Conservation (phyloP, 2,797 vertebrate species). For the Mus minutoides region DNA sequence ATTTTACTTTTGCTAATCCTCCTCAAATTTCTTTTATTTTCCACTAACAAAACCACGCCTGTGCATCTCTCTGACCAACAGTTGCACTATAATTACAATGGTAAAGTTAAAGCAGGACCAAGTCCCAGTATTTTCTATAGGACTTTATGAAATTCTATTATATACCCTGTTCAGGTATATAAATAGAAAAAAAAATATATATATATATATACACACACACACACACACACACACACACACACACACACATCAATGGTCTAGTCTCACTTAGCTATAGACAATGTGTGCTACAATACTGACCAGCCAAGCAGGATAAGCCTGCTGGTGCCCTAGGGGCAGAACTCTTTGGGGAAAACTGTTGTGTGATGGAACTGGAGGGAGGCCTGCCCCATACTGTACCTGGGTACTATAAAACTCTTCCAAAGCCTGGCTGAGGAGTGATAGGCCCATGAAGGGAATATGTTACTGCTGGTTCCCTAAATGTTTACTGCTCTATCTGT, state of each 20-base stretch:
- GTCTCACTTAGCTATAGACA: background rate
- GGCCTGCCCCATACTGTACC: background rate
- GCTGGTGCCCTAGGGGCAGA: background rate
- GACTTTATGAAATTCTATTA: constrained; percentile 44
- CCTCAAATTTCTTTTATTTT: constrained; percentile 6
- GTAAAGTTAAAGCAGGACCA: background rate
- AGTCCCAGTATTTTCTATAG: background rate
- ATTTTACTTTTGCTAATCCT: constrained; percentile 25
- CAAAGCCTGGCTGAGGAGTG: background rate
- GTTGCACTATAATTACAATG: background rate
- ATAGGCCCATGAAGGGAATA: no score
- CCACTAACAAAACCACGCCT: background rate
- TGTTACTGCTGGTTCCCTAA: background rate
- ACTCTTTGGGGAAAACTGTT: background rate
- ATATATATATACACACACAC: no score
- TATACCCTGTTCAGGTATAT: background rate
- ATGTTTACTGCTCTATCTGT: background rate
- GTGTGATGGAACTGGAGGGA: background rate
- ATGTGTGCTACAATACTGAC: background rate
- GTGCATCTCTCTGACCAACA: background rate
- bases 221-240: no score
- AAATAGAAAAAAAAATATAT: no score
- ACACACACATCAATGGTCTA: no score
- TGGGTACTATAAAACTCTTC: background rate
- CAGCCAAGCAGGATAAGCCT: background rate